These are phyloP conservation scores for Notoglanidium macrostoma DNA, from an alignment of 2,797 vertebrate species.

Conservation along the genomic window DNA sequence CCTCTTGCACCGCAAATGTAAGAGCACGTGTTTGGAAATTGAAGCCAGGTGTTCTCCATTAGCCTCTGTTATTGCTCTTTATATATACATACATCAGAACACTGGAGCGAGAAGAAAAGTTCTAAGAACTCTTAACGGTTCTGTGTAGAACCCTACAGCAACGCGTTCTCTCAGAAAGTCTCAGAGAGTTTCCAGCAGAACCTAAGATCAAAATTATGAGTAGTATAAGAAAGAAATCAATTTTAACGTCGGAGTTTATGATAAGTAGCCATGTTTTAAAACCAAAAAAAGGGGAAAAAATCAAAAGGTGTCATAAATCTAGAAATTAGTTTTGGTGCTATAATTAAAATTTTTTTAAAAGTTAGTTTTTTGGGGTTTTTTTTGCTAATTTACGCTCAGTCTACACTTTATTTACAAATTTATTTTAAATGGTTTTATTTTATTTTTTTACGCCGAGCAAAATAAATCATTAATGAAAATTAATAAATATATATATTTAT, in stretches of 20 bases:
- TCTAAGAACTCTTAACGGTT: background rate
- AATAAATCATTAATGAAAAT: background rate
- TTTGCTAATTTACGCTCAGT: background rate
- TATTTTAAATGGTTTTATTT: background rate
- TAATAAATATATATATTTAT: background rate
- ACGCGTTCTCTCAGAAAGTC: background rate
- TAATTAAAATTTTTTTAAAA: background rate
- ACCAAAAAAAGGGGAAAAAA: too few species aligned
- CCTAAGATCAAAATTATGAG: background rate
- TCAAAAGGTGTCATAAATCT: background rate
- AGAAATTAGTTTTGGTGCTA: background rate
- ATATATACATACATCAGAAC: slow-evolving; percentile 58
- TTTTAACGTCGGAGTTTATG: background rate
- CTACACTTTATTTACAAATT: background rate
- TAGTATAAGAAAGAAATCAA: background rate
- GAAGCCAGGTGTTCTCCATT: slow-evolving; percentile 74
- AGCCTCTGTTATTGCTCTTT: slow-evolving; percentile 65
- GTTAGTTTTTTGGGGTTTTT: background rate
- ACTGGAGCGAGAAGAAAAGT: background rate
- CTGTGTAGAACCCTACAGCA: background rate
- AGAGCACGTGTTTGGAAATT: slow-evolving; percentile 71
- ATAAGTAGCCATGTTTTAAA: background rate
- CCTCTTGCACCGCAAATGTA: slow-evolving; percentile 69
- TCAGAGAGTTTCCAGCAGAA: background rate
- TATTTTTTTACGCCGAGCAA: background rate